phyloP scores from a whole-genome alignment of 2,113 vertebrate species.

The Laticauda colubrina region DNA sequence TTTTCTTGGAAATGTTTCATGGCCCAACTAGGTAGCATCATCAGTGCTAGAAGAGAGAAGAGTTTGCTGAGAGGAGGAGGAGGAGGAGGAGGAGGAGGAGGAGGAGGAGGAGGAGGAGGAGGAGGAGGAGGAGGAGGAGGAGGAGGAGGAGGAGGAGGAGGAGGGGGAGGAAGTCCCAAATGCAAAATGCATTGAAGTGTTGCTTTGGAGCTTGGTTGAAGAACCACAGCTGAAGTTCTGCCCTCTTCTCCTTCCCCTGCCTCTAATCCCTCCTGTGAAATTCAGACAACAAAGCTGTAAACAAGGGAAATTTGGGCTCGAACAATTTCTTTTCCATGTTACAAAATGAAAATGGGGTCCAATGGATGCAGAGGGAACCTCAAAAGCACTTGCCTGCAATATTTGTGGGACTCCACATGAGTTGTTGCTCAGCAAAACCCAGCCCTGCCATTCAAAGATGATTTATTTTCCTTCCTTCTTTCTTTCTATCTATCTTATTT shows the following conservation, averaged over 20 bases:
- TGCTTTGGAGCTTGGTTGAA: background rate
- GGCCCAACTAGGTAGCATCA: background rate
- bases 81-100: no score
- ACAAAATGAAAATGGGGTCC: constrained; percentile 1
- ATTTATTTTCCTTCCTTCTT: constrained; percentile 27
- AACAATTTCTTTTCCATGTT: constrained; percentile 8
- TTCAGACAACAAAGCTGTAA: constrained; percentile 17
- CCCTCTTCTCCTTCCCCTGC: background rate
- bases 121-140: no score
- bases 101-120: no score
- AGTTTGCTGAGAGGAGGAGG: no score
- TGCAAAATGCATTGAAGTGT: background rate
- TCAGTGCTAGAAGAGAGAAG: no score
- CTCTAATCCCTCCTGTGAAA: background rate
- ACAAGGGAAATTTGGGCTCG: background rate
- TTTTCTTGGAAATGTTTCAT: background rate
- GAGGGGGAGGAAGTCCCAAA: background rate
- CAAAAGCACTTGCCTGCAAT: constrained; percentile 8
- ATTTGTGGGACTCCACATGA: constrained; percentile 41
- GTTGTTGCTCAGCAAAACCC: background rate
- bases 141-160: no score
- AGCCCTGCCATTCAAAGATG: constrained; percentile 1
- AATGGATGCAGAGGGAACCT: constrained; percentile 20
- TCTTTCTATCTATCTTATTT: background rate
- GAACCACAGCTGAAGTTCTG: no score